phyloP scores from a whole-genome alignment of 2,113 vertebrate species.

The Chaenogobius annularis region DNA sequence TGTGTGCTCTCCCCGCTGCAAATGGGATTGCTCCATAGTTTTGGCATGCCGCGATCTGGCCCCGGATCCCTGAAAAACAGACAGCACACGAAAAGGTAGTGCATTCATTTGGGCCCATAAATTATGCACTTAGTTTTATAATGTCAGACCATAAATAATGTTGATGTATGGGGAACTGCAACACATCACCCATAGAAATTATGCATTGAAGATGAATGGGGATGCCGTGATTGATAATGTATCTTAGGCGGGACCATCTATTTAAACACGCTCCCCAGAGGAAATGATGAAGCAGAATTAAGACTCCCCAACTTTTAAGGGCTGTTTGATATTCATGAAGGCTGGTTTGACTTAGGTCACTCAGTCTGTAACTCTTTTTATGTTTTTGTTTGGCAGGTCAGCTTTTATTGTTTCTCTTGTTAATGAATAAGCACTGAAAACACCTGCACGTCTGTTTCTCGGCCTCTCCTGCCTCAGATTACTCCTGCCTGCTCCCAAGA shows the following conservation, averaged over 20 bases:
- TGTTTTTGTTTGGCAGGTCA: constrained; percentile 2
- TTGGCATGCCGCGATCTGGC: constrained; percentile 76
- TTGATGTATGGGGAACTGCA: constrained; percentile 75
- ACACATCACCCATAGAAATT: constrained; percentile 74
- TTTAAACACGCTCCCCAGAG: constrained; percentile 68
- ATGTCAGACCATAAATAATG: constrained; percentile 81
- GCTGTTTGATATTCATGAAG: constrained; percentile 52
- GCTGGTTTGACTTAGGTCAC: constrained; percentile 31
- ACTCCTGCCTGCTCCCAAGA: constrained; percentile 58
- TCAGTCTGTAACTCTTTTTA: constrained; percentile 14
- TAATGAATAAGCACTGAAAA: constrained; percentile 31
- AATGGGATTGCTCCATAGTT: constrained; percentile 79
- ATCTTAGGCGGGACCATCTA: constrained; percentile 68
- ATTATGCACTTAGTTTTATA: constrained; percentile 83
- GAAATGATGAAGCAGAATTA: constrained; percentile 59
- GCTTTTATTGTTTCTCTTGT: constrained; percentile 10
- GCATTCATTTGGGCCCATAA: constrained; percentile 80
- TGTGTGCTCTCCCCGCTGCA: constrained; percentile 66
- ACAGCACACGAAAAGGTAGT: constrained; percentile 74
- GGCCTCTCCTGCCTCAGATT: constrained; percentile 48
- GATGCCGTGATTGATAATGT: constrained; percentile 73
- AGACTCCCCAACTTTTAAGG: constrained; percentile 45
- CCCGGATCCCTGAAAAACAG: constrained; percentile 75
- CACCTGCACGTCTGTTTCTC: constrained; percentile 39
- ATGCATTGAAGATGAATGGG: constrained; percentile 76